Evolutionary conservation across 2,113 vertebrate genomes (phyloP), one percentile per base, ranked within the genome.

Genomic region (Paracanthobrama guichenoti): DNA sequence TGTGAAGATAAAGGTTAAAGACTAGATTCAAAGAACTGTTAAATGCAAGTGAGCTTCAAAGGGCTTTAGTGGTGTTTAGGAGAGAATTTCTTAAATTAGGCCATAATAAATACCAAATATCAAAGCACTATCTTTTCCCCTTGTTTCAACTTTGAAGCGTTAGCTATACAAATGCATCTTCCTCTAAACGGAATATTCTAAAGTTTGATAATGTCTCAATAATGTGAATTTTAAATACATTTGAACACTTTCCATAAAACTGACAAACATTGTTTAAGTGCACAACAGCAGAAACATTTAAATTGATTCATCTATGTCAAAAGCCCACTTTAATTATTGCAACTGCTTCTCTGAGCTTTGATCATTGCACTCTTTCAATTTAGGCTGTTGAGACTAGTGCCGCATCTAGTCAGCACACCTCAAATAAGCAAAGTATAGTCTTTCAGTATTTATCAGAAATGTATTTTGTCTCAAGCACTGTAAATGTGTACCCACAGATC

Each of bases 21-120:
- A 46, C 69, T 72, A 72, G 39, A 72, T 71, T 81, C 77, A 77
- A 71, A 67, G 50, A 81, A 76, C 48, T 62, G 78, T 44, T 46
- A 46, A 87, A 84, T 77, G 62, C 78, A 71, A 64, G 82, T 20
- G 6, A 79, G 83, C 83, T 85, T 87, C 86, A 87, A 87, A 87
- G 79, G 72, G 64, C 26, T 46, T 50, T 71, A 72, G 55, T 39
- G 13, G 79, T 84, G 71, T 84, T 74, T 83, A 85, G 77, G 42
- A 72, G 83, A 84, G 62, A 78, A 87, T 85, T 87, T 55, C 83
- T 55, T 82, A 72, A 87, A 87, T 87, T 82, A 87, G 53, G 71
- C 72, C 42, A 20, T 81, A 71, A 81, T 87, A 84, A 87, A 81
- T 87, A 84, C 42, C 39, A 73, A 84, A 84, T 77, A 87, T 87